Evolutionary conservation across 1,140 invertebrate genomes (phyloP), one percentile per base, ranked within the genome.

Genomic region (Matsumurasca onukii): DNA sequence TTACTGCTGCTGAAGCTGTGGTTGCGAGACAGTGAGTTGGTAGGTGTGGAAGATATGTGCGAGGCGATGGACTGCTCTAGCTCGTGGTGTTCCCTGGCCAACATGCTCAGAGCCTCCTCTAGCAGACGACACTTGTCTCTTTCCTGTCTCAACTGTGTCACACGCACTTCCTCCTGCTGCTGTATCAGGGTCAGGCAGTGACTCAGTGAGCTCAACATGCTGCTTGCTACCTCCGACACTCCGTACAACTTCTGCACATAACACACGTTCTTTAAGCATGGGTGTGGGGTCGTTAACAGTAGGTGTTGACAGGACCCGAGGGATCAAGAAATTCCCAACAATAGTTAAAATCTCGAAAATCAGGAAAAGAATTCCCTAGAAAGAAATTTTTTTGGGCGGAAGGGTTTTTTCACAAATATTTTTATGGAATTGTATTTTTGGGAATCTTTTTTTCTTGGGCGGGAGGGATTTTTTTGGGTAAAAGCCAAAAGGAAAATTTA

Each of bases 61-160:
- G 73, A 75, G 20, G 81, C 82, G 24, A 86, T 81, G 1, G 86
- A 86, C 76, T 86, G 82, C 73, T 90, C 88, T 1, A 90, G 75
- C 1, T 87, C 86, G 77, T 89, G 86, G 74, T 90, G 88, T 70
- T 89, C 87, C 34, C 84, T 79, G 0, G 89, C 88, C 24, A 90
- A 75, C 15, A 87, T 86, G 66, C 86, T 85, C 0, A 90, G 75
- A 0, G 88, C 84, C 75, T 90, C 87, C 76, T 90, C 86, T 25
- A 90, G 77, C 1, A 89, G 86, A 13, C 88, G 79, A 71, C 86
- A 86, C 55, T 86, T 82, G 75, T 89, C 89, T 69, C 76, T 76
- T 71, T 88, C 84, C 70, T 75, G 74, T 34, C 73, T 73, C 39
- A 75, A 62, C 55, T 74, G 73, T 22, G 74, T 15, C 34, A 73